Conservation (phyloP, 2,888 invertebrate species). For the Julus scandinavius region DNA sequence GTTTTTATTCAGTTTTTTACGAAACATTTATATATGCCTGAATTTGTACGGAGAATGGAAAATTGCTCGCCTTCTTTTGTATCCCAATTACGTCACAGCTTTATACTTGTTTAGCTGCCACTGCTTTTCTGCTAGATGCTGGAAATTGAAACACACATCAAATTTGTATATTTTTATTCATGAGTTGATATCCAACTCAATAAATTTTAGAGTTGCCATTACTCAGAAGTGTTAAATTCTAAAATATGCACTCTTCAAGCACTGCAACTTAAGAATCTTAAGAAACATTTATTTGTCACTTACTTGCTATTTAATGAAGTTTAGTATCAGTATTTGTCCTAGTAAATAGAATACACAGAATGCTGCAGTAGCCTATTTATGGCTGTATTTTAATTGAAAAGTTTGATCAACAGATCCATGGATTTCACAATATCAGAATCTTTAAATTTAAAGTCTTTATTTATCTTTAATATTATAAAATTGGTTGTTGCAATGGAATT, state of each 20-base stretch:
- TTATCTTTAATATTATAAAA: background rate
- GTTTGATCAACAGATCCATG: background rate
- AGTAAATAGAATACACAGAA: background rate
- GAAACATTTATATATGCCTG: background rate
- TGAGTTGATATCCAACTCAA: background rate
- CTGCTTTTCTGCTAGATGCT: background rate
- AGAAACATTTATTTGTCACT: background rate
- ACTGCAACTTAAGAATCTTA: background rate
- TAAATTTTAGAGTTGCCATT: background rate
- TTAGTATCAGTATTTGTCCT: background rate
- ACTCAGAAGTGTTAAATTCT: background rate
- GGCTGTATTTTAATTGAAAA: background rate
- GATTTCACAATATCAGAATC: background rate
- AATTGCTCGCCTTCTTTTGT: background rate
- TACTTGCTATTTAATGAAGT: background rate
- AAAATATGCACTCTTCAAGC: background rate
- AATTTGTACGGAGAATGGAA: background rate
- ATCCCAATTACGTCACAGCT: background rate
- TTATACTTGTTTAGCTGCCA: background rate
- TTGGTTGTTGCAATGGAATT: background rate
- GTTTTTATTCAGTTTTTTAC: slow-evolving; percentile 2
- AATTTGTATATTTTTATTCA: slow-evolving; percentile 10
- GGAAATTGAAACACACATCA: background rate
- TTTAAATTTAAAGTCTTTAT: background rate
- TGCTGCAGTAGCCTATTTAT: background rate